Base-by-base conservation (phyloP, 2,888 invertebrate genomes). In the Drosophila prolongata region DNA sequence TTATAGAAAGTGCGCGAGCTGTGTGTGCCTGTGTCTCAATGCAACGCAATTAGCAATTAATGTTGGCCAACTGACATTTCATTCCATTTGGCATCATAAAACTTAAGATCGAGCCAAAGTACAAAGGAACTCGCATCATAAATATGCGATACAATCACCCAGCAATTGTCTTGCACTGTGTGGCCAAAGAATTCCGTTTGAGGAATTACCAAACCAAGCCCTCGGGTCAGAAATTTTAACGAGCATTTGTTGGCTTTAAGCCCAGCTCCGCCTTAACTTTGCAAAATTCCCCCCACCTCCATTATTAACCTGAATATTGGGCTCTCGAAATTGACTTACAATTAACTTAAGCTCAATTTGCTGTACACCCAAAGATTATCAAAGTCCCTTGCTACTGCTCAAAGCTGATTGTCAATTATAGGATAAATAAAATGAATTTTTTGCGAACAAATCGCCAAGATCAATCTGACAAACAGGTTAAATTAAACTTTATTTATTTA, bases 151-250 rank as follows among this genome's bases (percentile, higher is more conserved):
- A 76, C 70, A 78, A 87, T 84, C 81, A 75, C 75, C 34, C 40
- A 68, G 46, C 77, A 73, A 82, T 80, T 78, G 82, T 70, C 55
- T 69, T 27, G 35, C 24, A 58, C 38, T 56, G 30, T 44, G 42
- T 38, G 56, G 49, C 62, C 74, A 56, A 80, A 86, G 81, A 83
- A 87, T 86, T 76, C 65, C 69, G 80, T 67, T 77, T 72, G 70
- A 70, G 78, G 60, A 60, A 68, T 78, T 80, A 76, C 74, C 64
- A 66, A 87, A 79, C 83, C 81, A 76, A 83, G 81, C 87, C 83
- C 84, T 76, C 81, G 58, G 84, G 87, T 79, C 76, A 73, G 52
- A 71, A 67, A 66, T 64, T 72, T 77, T 72, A 86, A 83, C 79
- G 58, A 83, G 64, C 68, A 54, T 61, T 79, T 77, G 64, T 75